These are phyloP conservation scores for Gallinago paraguaiae DNA, from an alignment of 2,113 vertebrate genomes.

Conservation along the genomic window DNA sequence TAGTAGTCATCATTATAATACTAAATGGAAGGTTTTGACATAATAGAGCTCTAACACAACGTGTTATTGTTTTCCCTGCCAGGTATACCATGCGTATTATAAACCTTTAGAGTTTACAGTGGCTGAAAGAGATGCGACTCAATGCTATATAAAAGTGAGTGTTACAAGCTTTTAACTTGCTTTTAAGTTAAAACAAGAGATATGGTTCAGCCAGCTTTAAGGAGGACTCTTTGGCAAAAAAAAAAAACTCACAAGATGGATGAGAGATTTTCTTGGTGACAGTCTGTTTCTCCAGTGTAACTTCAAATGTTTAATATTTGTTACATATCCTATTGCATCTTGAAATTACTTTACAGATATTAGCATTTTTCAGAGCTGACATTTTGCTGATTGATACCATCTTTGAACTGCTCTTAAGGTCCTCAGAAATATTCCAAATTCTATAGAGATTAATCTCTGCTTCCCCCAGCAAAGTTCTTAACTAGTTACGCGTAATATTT, in stretches of 20 bases:
- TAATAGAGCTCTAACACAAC: neutral
- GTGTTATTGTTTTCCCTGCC: neutral
- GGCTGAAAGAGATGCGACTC: conserved; percentile 83
- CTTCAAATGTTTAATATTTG: neutral
- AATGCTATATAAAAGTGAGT: conserved; percentile 94
- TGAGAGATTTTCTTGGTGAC: neutral
- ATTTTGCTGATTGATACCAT: neutral
- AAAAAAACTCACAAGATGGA: neutral
- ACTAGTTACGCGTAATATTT: neutral
- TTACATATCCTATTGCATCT: neutral
- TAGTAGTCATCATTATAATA: neutral
- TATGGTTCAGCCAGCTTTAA: neutral
- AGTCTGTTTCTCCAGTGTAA: neutral
- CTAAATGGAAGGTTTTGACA: neutral
- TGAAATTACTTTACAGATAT: neutral
- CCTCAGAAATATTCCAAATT: neutral
- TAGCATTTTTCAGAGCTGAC: neutral
- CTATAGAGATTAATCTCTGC: neutral
- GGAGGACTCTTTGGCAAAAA: neutral
- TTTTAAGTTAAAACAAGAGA: neutral
- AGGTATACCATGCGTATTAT: conserved; percentile 95
- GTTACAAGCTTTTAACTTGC: neutral
- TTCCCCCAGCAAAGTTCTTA: neutral
- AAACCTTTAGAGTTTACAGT: conserved; percentile 94
- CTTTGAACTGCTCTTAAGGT: neutral